phyloP scores from a whole-genome alignment of 2,113 vertebrate genomes.

The Dasyornis broadbenti region DNA sequence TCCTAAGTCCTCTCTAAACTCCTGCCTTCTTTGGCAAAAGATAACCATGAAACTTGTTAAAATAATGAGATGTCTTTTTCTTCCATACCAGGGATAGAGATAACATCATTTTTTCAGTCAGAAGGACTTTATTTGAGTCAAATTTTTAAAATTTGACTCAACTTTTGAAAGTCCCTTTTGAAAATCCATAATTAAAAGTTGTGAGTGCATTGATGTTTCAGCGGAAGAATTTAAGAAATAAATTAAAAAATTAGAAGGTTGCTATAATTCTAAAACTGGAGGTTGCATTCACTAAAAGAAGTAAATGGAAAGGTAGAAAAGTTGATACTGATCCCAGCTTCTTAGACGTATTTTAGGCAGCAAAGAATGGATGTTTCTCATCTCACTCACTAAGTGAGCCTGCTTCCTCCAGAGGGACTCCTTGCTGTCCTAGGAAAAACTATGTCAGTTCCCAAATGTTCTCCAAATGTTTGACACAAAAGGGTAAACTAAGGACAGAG shows the following conservation, averaged over 20 bases:
- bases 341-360: background rate
- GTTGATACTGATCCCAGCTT: background rate
- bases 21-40: background rate
- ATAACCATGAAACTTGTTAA: background rate
- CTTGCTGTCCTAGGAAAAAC: slow-evolving; percentile 18
- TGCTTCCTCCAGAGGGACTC: background rate
- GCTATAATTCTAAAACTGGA: background rate
- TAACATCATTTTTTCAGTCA: background rate
- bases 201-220: background rate
- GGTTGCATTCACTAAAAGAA: background rate
- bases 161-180: background rate
- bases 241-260: background rate
- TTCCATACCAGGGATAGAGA: background rate
- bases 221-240: background rate
- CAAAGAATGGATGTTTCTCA: background rate
- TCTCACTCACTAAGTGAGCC: background rate
- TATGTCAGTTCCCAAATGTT: slow-evolving; percentile 37
- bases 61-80: background rate
- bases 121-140: background rate
- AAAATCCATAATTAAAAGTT: background rate
- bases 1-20: background rate
- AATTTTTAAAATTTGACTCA: too few relatives aligned
- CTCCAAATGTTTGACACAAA: slow-evolving; percentile 19
- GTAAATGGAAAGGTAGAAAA: background rate
- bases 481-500: slow-evolving; percentile 42